Base-by-base conservation (phyloP, 2,888 invertebrate species). In the Cosmorhoe ocellata region DNA sequence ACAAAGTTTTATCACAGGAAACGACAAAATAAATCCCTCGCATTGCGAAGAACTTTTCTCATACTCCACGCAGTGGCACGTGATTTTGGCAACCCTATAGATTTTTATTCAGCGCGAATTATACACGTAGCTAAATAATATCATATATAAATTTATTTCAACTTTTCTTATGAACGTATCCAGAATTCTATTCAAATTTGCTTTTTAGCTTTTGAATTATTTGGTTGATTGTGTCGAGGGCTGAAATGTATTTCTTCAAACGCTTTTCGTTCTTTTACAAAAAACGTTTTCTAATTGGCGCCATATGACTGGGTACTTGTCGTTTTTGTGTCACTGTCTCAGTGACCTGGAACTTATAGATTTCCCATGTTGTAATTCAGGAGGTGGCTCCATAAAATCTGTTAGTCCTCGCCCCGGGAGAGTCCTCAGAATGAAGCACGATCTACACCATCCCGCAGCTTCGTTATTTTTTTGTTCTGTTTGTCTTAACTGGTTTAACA, bases 1-100 rank as follows among this genome's bases (percentile, higher is more conserved):
- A 84, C 80, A 79, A 88, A 90, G 74, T 89, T 89, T 89, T 87
- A 88, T 88, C 88, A 78, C 79, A 73, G 67, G 67, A 70, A 87
- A 87, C 85, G 86, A 87, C 86, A 87, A 7, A 87, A 87, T 89
- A 88, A 88, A 87, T 86, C 79, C 81, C 67, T 69, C 71, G 72
- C 69, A 62, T 67, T 58, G 66, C 64, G 66, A 66, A 56, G 55
- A 86, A 87, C 80, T 88, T 87, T 86, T 79, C 82, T 79, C 79
- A 79, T 84, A 82, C 82, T 66, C 66, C 65, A 70, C 73, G 71
- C 69, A 65, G 61, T 54, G 70, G 63, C 70, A 81, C 76, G 76
- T 75, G 79, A 76, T 76, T 72, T 59, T 57, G 14, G 26, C 63
- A 56, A 63, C 64, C 65, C 64, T 66, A 67, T 70, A 61, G 64